These are phyloP conservation scores for Megamerina dolium DNA, from an alignment of 2,888 invertebrate genomes.

Conservation along the genomic window DNA sequence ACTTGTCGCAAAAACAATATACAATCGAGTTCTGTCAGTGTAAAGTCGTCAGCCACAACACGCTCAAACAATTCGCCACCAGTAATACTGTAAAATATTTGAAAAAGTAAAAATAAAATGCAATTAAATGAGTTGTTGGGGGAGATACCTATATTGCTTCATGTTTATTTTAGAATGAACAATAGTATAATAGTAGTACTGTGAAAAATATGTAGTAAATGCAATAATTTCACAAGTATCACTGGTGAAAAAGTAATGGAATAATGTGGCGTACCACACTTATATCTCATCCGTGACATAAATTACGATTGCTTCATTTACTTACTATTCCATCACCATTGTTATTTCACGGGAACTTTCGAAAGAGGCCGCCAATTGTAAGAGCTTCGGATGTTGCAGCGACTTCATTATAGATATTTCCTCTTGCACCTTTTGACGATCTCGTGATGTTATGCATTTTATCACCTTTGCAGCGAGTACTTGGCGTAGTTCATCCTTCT, in stretches of 20 bases:
- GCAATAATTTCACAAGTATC: too few species aligned
- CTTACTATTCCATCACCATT: conserved; percentile 90
- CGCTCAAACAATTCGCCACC: conserved; percentile 93
- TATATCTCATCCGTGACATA: too few species aligned
- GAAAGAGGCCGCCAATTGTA: conserved; percentile 77
- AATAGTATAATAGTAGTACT: too few species aligned
- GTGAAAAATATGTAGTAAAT: too few species aligned
- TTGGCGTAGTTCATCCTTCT: conserved; percentile 56
- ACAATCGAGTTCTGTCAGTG: conserved; percentile 80
- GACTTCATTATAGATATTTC: conserved; percentile 85
- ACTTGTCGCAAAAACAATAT: conserved; percentile 85
- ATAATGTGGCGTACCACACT: too few species aligned
- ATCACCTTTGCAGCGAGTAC: conserved; percentile 79
- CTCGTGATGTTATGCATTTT: conserved; percentile 64
- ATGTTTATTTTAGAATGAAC: neutral
- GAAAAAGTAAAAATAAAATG: neutral
- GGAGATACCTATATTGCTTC: neutral
- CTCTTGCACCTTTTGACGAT: conserved; percentile 68
- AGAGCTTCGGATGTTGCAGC: conserved; percentile 75
- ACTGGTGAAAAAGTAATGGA: too few species aligned
- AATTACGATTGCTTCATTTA: conserved; percentile 33
- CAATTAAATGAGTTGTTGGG: neutral
- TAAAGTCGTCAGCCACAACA: conserved; percentile 87
- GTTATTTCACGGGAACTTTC: conserved; percentile 71
- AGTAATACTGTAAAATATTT: conserved; percentile 62